Evolutionary conservation across 2,888 invertebrate genomes (phyloP).

Genomic region (Dicycla oo): DNA sequence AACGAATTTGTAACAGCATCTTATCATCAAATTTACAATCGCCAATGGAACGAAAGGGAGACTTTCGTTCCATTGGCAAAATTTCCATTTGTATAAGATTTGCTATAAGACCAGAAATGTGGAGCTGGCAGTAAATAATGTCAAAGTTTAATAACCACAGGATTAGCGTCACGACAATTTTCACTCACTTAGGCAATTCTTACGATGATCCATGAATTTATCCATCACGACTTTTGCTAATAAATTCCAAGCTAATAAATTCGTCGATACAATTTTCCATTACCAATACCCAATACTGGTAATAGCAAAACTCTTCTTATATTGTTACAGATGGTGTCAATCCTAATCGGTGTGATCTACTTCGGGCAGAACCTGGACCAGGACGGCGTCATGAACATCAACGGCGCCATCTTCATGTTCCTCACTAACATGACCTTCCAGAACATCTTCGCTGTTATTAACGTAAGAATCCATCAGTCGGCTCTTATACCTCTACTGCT

Average conservation of each 20-base stretch:
- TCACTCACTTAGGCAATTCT: neutral
- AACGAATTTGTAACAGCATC: neutral
- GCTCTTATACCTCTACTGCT: too few relatives aligned
- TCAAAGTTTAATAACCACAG: neutral
- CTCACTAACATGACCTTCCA: constrained; percentile 98
- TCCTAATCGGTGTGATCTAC: constrained; percentile 97
- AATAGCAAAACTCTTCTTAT: neutral
- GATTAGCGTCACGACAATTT: neutral
- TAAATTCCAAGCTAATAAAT: neutral
- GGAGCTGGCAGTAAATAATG: neutral
- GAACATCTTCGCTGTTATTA: constrained; percentile 98
- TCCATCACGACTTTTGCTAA: neutral
- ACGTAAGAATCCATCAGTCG: constrained; percentile 88
- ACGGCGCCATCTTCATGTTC: constrained; percentile 97
- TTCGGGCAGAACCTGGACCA: constrained; percentile 95
- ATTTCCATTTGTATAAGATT: neutral
- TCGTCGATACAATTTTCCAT: neutral
- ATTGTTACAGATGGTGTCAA: constrained; percentile 93
- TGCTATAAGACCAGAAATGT: neutral
- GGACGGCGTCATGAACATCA: constrained; percentile 98
- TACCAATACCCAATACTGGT: neutral
- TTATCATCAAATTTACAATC: neutral
- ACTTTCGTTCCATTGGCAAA: too few relatives aligned
- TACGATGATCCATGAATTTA: neutral
- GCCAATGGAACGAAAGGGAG: neutral